These are phyloP conservation scores for Alexandromys fortis DNA, from an alignment of 2,113 vertebrate genomes.

Conservation along the genomic window DNA sequence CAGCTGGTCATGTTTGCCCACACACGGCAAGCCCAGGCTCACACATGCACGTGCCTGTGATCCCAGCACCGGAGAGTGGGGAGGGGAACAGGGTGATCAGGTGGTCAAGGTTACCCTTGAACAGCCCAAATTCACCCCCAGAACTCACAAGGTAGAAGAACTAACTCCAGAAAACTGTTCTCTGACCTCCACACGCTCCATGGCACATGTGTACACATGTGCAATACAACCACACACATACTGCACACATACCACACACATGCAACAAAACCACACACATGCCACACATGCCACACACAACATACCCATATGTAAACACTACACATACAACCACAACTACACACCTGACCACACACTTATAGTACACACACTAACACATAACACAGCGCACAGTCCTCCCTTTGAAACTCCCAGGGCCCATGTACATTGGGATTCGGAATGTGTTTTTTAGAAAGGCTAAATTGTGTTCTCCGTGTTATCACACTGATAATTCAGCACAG, in stretches of 20 bases:
- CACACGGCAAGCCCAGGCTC: neutral
- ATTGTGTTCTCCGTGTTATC: neutral
- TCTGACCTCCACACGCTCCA: neutral
- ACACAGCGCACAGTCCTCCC: neutral
- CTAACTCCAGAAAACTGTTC: neutral
- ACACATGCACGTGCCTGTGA: neutral
- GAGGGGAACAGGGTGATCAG: neutral
- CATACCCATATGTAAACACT: neutral
- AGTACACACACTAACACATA: neutral
- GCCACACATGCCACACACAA: neutral
- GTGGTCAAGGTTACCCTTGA: neutral
- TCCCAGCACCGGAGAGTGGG: too few species aligned
- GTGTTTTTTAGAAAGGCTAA: neutral
- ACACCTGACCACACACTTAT: neutral
- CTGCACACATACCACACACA: neutral
- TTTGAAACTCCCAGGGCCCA: neutral
- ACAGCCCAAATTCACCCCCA: neutral
- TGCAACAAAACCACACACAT: neutral
- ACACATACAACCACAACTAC: neutral
- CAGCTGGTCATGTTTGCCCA: neutral
- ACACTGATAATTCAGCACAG: neutral
- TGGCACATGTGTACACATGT: neutral
- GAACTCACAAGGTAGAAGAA: neutral
- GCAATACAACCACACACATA: neutral
- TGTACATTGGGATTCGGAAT: neutral